phyloP scores from a whole-genome alignment of 2,113 vertebrate species.

The Passer montanus region DNA sequence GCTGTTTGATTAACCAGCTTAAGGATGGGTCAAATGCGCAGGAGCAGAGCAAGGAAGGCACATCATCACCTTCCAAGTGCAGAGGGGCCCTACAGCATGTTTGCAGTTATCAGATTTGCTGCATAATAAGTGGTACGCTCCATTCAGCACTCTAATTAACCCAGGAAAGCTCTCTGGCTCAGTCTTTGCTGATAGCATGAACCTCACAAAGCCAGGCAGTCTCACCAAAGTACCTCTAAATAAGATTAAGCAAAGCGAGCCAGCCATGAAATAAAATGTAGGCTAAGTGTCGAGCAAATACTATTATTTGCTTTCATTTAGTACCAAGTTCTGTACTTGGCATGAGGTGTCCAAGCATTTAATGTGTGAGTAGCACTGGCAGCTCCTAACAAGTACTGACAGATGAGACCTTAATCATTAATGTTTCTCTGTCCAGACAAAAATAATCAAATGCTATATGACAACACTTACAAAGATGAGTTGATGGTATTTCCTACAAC shows the following conservation, averaged over 20 bases:
- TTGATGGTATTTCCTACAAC: background rate
- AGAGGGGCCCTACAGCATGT: background rate
- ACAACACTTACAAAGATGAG: background rate
- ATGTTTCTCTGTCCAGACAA: background rate
- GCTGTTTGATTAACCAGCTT: slow-evolving; percentile 52
- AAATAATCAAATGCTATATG: background rate
- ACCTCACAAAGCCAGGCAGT: slow-evolving; percentile 31
- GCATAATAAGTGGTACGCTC: background rate
- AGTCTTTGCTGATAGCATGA: slow-evolving; percentile 24
- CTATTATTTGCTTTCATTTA: slow-evolving; percentile 5
- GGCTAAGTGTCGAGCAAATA: background rate
- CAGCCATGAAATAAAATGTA: slow-evolving; percentile 35
- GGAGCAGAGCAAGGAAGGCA: background rate
- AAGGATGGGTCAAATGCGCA: background rate
- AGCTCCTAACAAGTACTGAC: background rate
- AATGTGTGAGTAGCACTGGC: background rate
- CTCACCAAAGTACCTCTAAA: slow-evolving; percentile 40
- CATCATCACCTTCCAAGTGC: background rate
- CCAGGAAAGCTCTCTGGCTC: background rate
- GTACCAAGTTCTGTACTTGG: background rate
- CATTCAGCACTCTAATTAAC: slow-evolving; percentile 46
- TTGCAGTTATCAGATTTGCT: slow-evolving; percentile 23
- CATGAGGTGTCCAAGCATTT: background rate
- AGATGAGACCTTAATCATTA: background rate
- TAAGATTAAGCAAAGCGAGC: slow-evolving; percentile 38